Percentiles rank a stretch among this genome's conserved stretches.
Conservation (phyloP, 35 echinoderm and acorn worm species). For the Strongylocentrotus purpuratus region DNA sequence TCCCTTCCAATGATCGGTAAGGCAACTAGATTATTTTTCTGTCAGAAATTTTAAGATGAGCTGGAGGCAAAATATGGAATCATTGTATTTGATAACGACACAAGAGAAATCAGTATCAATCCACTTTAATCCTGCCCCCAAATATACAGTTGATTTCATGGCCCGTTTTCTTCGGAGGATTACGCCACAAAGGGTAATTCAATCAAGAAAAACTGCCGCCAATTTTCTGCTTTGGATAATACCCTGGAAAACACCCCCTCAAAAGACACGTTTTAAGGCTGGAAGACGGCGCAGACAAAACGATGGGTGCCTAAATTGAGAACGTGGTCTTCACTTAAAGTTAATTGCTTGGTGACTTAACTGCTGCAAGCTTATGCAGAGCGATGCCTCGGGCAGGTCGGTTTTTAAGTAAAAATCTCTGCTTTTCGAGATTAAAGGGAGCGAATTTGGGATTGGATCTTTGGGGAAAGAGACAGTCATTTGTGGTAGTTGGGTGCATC, state of each 20-base stretch:
- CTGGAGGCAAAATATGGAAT: not conserved
- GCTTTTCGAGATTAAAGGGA: not conserved
- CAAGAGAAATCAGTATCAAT: slow-evolving; percentile 3
- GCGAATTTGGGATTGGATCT: not conserved
- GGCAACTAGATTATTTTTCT: not conserved
- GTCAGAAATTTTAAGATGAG: not conserved
- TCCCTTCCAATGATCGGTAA: not conserved
- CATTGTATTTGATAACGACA: not conserved
- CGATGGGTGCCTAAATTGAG: not conserved
- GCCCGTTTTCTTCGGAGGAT: not conserved
- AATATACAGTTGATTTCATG: slow-evolving; percentile 4
- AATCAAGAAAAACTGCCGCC: not conserved
- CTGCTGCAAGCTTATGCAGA: slow-evolving; percentile 1
- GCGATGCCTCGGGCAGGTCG: not conserved
- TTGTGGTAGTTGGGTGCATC: not conserved
- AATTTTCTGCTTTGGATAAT: not conserved
- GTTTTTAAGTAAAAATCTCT: slow-evolving; percentile 1
- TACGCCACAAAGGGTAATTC: not conserved
- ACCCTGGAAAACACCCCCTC: not conserved
- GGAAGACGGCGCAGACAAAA: not conserved
- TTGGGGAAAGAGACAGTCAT: not conserved
- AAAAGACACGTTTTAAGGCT: not conserved
- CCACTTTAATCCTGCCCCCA: not conserved
- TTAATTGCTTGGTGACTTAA: not conserved
- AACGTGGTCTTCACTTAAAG: slow-evolving; percentile 16